phyloP scores from a whole-genome alignment of 2,888 invertebrate species.

The Drosophila colorata region DNA sequence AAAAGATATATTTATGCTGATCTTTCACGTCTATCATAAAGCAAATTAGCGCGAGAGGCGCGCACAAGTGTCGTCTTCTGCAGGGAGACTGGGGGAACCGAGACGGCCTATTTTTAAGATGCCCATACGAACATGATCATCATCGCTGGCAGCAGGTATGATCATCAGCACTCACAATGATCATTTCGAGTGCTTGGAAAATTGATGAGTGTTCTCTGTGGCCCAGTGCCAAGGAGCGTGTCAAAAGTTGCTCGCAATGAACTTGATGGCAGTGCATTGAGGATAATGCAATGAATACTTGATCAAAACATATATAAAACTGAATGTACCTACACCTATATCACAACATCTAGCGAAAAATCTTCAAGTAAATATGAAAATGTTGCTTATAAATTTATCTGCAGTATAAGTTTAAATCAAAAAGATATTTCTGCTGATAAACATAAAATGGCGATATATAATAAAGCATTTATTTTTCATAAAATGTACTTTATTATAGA shows the following conservation, averaged over 20 bases:
- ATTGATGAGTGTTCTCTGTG: constrained; percentile 38
- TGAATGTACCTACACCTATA: background rate
- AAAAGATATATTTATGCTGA: constrained; percentile 64
- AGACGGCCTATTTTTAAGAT: constrained; percentile 50
- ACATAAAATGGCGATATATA: too few relatives aligned
- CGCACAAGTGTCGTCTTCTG: constrained; percentile 59
- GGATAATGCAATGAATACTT: constrained; percentile 8
- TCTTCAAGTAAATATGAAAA: background rate
- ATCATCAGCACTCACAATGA: constrained; percentile 33
- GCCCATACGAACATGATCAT: constrained; percentile 10
- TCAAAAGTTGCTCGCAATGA: constrained; percentile 54
- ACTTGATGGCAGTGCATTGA: constrained; percentile 50
- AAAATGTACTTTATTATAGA: constrained; percentile 12
- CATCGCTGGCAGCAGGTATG: constrained; percentile 10
- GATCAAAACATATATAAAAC: too few relatives aligned
- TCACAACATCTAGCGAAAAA: too few relatives aligned
- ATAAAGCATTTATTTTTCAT: too few relatives aligned
- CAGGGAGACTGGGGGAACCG: constrained; percentile 29
- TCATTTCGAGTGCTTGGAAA: constrained; percentile 32
- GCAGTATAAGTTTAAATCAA: constrained; percentile 6
- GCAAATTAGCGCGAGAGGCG: constrained; percentile 73
- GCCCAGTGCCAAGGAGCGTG: constrained; percentile 41
- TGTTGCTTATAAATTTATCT: background rate
- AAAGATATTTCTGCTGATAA: too few relatives aligned
- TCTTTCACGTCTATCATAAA: constrained; percentile 74